phyloP scores from a whole-genome alignment of 1,140 invertebrate genomes.

The Pemphigus obesinymphae region DNA sequence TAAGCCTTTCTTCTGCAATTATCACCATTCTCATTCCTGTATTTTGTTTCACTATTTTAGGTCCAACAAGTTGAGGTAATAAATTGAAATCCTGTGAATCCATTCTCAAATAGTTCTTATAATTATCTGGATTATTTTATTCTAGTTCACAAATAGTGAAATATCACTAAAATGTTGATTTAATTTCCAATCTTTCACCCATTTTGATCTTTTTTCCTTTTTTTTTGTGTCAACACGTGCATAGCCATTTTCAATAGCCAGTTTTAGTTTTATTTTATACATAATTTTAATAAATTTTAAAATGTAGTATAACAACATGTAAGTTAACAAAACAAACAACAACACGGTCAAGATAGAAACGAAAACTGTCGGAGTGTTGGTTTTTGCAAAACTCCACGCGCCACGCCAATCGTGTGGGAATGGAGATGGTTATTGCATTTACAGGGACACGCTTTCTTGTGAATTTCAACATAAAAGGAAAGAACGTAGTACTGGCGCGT shows the following conservation, averaged over 20 bases:
- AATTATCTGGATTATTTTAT: conserved; percentile 35
- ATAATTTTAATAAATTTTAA: neutral
- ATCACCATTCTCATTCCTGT: conserved; percentile 50
- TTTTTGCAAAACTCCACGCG: too few relatives aligned
- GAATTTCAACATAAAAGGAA: too few relatives aligned
- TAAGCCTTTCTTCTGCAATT: conserved; percentile 49
- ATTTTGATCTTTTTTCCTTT: neutral
- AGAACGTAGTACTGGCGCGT: too few relatives aligned
- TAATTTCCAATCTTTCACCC: neutral
- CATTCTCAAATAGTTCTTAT: conserved; percentile 48
- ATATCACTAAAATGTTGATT: neutral
- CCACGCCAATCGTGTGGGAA: too few relatives aligned
- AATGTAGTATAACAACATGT: neutral
- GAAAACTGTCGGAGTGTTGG: too few relatives aligned
- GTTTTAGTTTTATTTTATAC: neutral
- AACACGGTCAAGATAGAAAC: too few relatives aligned
- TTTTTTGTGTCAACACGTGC: neutral
- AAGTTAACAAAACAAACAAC: too few relatives aligned
- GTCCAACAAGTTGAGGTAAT: conserved; percentile 45
- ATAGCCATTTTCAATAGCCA: neutral
- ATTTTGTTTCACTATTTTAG: conserved; percentile 49
- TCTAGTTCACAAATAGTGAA: neutral
- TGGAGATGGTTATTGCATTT: too few relatives aligned
- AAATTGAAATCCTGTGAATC: conserved; percentile 44
- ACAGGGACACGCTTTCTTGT: too few relatives aligned